Evolutionary conservation across 2,888 invertebrate species (phyloP).

Genomic region (Pachliopta kotzebuea): DNA sequence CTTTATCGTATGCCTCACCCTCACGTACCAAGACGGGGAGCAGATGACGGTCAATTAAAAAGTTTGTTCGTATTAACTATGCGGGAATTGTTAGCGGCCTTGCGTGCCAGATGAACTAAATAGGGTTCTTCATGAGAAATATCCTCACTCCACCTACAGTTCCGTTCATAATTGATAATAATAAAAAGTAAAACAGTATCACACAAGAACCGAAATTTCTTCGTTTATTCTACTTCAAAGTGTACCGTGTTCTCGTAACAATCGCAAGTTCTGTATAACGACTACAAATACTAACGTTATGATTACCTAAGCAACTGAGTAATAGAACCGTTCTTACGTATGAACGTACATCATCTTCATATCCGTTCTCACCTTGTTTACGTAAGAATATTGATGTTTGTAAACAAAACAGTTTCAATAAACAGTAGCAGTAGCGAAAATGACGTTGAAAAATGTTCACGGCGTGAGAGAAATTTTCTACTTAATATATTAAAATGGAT

Average conservation of each 20-base stretch:
- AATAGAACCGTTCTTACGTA: constrained; percentile 16
- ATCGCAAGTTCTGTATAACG: constrained; percentile 18
- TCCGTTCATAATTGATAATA: constrained; percentile 8
- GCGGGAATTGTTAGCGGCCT: constrained; percentile 61
- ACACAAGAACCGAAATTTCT: not conserved
- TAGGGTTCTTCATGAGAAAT: constrained; percentile 54
- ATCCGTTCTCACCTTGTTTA: constrained; percentile 9
- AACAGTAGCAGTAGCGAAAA: constrained; percentile 2
- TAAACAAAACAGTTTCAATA: constrained; percentile 25
- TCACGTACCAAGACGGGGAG: constrained; percentile 53
- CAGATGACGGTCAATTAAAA: constrained; percentile 78
- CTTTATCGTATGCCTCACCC: constrained; percentile 53
- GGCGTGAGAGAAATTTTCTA: not conserved
- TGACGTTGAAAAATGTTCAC: constrained; percentile 7
- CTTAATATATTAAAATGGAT: constrained; percentile 12
- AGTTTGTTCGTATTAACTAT: constrained; percentile 74
- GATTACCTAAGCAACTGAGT: constrained; percentile 15
- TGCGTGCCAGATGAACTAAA: constrained; percentile 69
- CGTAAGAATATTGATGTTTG: constrained; percentile 2
- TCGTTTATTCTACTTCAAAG: constrained; percentile 7
- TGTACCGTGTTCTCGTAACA: constrained; percentile 26
- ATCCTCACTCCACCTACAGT: constrained; percentile 26
- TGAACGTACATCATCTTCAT: constrained; percentile 15
- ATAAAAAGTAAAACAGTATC: not conserved
- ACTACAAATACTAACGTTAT: constrained; percentile 20